Base-by-base conservation (phyloP, 2,888 invertebrate genomes). In the Plemyria rubiginata region DNA sequence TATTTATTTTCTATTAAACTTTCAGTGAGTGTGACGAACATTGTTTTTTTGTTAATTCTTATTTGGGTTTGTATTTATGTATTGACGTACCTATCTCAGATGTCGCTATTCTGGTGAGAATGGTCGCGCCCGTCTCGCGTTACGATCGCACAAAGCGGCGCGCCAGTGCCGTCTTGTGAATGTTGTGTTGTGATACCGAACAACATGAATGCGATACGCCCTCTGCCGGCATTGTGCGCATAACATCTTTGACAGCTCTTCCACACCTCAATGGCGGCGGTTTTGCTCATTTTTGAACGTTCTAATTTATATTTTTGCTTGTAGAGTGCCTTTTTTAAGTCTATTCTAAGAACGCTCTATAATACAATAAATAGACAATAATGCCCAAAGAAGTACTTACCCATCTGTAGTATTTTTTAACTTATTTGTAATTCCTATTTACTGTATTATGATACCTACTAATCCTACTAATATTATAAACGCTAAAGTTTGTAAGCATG, bases 171-270 rank as follows among this genome's bases (percentile, higher is more conserved):
- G 36, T 9, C 8, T 0, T 9, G 8, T 8, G n/a, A n/a, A n/a
- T n/a, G n/a, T n/a, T n/a, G 45, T 66, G 67, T 68, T 68, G 65
- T 65, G 69, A 65, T 66, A 38, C 15, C 46, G 58, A 63, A 67
- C 68, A 65, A 64, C 62, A 50, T 13, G 50, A 57, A 62, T 65
- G 62, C 53, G 68, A 66, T 70, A 59, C 67, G 65, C 62, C 68
- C 60, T 46, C 62, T 66, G 52, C 16, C 54, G 60, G 53, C 66
- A 61, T 70, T 68, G 66, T 66, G 32, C 62, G 15, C 16, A 43
- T 58, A 9, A 60, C 56, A 60, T 54, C 53, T 56, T 45, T 62
- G 49, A 61, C 60, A 56, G 61, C 15, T 64, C 54, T 45, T 36
- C 50, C 54, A 50, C 38, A 58, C 60, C 55, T 67, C 59, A 66